Evolutionary conservation across 2,888 invertebrate genomes (phyloP), one percentile per base, ranked within the genome.

Genomic region (Silvanus unidentatus): DNA sequence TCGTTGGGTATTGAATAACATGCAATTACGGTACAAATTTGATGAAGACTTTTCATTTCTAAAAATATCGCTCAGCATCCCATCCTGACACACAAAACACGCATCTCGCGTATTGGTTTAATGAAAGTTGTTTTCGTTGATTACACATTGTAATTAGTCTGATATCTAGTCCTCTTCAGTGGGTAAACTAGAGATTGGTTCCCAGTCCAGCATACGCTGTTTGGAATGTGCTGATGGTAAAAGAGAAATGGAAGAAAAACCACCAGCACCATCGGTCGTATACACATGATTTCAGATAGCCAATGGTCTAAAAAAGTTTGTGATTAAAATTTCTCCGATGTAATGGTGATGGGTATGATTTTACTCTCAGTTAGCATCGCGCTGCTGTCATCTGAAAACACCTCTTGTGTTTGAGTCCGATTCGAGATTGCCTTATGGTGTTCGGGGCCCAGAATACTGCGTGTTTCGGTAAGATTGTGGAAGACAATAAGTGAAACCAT

Each of bases 281-380:
- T 52, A 50, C 57, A 40, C 47, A 47, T 53, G 52, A 53, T 53
- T 52, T 55, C 45, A 57, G 54, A 63, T 60, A 61, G 55, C 59
- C 62, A 60, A 47, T 56, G 61, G 60, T 62, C 63, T 63, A 63
- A 66, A 66, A 66, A 64, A 12, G 32, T 64, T 56, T 54, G 55
- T 49, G 58, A 62, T 64, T 60, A 62, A 64, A 68, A 66, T 69
- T 69, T 66, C 65, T 66, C 66, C 63, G 50, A 54, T 58, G 59
- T 54, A 52, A 61, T 53, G 50, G 52, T 47, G 61, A 54, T 63
- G 32, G 32, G 11, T 62, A 57, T 44, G 64, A 53, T 65, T 66
- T 65, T 64, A 65, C 64, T 65, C 63, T 65, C 63, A 64, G 64
- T 65, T 55, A 48, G 40, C 45, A 48, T 40, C 46, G 40, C 43